A percentile compares a stretch with the other conserved stretches of the same genome.
Evolutionary conservation across 2,888 invertebrate species (phyloP).

Genomic region (Idaea aversata): DNA sequence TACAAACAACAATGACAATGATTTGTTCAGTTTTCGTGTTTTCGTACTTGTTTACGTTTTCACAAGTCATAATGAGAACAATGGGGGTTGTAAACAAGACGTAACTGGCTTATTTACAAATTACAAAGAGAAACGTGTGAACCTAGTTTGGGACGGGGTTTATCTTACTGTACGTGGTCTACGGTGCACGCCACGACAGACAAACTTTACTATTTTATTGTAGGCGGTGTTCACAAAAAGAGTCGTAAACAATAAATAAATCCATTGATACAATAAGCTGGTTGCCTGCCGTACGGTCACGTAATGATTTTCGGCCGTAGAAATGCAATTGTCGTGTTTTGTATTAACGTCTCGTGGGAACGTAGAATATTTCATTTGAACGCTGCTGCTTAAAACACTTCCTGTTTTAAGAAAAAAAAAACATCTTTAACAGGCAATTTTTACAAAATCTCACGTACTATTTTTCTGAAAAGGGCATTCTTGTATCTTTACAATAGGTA

Average conservation of each 20-base stretch:
- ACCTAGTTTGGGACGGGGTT: constrained; percentile 63
- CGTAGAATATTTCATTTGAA: constrained; percentile 38
- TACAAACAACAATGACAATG: constrained; percentile 42
- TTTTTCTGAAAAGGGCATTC: too few species aligned
- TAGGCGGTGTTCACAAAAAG: constrained; percentile 63
- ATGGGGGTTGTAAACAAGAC: constrained; percentile 66
- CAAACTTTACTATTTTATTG: constrained; percentile 57
- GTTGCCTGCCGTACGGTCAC: constrained; percentile 69
- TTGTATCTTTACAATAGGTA: too few species aligned
- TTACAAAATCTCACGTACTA: too few species aligned
- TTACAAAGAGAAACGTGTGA: constrained; percentile 69
- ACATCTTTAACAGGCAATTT: background rate
- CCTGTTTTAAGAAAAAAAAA: constrained; percentile 34
- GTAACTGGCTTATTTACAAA: constrained; percentile 70
- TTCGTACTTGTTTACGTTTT: constrained; percentile 64
- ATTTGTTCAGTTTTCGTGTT: constrained; percentile 49
- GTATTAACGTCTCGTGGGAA: constrained; percentile 62
- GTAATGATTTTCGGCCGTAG: constrained; percentile 65
- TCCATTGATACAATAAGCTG: constrained; percentile 59
- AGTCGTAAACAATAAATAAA: constrained; percentile 66
- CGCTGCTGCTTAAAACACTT: constrained; percentile 34
- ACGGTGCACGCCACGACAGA: constrained; percentile 59
- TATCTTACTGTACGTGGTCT: constrained; percentile 62
- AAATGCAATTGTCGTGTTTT: constrained; percentile 66
- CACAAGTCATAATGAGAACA: constrained; percentile 65